Evolutionary conservation across 2,113 vertebrate genomes (phyloP).

Genomic region (Scomber colias): DNA sequence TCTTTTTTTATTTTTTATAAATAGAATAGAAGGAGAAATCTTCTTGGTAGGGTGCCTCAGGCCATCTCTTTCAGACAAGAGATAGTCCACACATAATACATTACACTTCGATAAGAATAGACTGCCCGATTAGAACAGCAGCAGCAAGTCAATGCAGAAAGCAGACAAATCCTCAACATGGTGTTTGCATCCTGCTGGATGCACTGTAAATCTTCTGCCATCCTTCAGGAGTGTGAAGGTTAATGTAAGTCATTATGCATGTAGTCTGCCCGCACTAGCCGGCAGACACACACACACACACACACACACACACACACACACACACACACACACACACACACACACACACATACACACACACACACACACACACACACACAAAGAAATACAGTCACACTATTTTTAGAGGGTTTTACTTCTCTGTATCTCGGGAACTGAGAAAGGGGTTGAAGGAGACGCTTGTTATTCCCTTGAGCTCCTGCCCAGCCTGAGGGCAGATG

Average conservation of each 20-base stretch:
- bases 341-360: constrained; percentile 15
- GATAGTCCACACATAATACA: constrained; percentile 17
- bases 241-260: constrained; percentile 81
- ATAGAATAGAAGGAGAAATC: constrained; percentile 12
- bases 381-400: constrained; percentile 74
- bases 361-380: constrained; percentile 24
- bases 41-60: constrained; percentile 19
- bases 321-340: constrained; percentile 38
- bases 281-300: constrained; percentile 41
- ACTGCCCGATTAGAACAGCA: background rate
- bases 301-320: background rate
- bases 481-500: constrained; percentile 73
- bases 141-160: background rate
- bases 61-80: constrained; percentile 14
- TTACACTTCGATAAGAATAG: constrained; percentile 19
- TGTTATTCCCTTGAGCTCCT: constrained; percentile 77
- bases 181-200: constrained; percentile 32
- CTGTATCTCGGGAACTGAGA: constrained; percentile 69
- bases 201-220: constrained; percentile 51
- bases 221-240: constrained; percentile 71
- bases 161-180: background rate
- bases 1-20: background rate
- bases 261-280: constrained; percentile 52
- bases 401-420: constrained; percentile 77
- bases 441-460: constrained; percentile 77